Conservation (phyloP, 2,888 invertebrate genomes). For the Drosophila siamana region DNA sequence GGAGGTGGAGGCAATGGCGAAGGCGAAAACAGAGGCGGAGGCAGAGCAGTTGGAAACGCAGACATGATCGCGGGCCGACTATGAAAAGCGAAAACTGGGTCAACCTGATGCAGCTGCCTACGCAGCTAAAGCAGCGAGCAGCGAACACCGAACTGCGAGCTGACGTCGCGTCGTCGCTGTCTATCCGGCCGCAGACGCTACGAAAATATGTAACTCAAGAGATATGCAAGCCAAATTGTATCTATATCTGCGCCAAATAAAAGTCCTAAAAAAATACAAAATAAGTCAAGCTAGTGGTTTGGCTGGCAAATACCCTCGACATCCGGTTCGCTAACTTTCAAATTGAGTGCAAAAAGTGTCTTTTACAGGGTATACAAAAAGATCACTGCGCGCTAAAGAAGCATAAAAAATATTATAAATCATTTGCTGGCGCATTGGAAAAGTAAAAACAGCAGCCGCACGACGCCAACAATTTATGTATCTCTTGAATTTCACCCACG, state of each 20-base stretch:
- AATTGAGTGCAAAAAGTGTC: neutral
- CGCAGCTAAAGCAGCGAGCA: slow-evolving; percentile 46
- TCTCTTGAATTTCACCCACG: slow-evolving; percentile 78
- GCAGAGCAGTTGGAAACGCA: neutral
- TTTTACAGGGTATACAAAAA: slow-evolving; percentile 45
- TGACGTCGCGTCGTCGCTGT: slow-evolving; percentile 47
- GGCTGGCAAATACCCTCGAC: slow-evolving; percentile 14
- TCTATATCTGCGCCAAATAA: slow-evolving; percentile 49
- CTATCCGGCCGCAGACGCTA: slow-evolving; percentile 70
- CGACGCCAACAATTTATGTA: slow-evolving; percentile 68
- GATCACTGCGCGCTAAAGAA: slow-evolving; percentile 37
- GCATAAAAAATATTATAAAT: slow-evolving; percentile 56
- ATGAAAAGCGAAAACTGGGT: slow-evolving; percentile 79
- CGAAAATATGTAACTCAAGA: slow-evolving; percentile 69
- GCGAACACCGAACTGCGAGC: slow-evolving; percentile 39
- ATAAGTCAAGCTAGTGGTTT: neutral
- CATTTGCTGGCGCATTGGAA: slow-evolving; percentile 64
- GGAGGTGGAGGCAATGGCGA: neutral
- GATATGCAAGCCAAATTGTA: slow-evolving; percentile 67
- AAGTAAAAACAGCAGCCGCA: slow-evolving; percentile 73
- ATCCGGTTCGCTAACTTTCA: neutral
- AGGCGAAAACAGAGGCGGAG: neutral
- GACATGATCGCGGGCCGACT: slow-evolving; percentile 24
- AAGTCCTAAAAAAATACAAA: slow-evolving; percentile 4
- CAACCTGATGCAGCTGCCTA: slow-evolving; percentile 78